Conservation (phyloP, 2,888 invertebrate species). For the Meta bourneti region DNA sequence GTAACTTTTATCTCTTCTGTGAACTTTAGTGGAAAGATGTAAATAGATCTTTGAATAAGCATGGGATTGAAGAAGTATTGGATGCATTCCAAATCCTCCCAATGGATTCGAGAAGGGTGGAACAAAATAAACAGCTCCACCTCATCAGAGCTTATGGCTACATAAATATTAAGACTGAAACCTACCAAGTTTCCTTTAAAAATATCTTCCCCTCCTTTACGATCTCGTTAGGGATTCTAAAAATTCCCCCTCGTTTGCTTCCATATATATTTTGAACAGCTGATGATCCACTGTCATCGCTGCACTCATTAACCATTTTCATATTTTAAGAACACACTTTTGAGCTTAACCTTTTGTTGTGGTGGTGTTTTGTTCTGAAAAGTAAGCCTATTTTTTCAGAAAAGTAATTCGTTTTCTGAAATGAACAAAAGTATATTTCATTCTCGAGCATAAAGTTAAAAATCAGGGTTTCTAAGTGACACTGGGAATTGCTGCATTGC, state of each 20-base stretch:
- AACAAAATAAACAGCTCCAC: conserved; percentile 36
- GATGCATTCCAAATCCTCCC: neutral
- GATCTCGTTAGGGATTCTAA: conserved; percentile 21
- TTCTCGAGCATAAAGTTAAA: no score
- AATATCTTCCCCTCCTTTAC: conserved; percentile 21
- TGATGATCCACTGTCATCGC: neutral
- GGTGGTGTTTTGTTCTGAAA: no score
- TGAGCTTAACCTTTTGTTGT: neutral
- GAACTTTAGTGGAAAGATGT: no score
- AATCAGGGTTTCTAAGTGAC: no score
- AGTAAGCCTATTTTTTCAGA: neutral
- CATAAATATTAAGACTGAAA: conserved; percentile 26
- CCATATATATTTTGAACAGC: neutral
- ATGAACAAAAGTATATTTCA: no score
- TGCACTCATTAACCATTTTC: neutral
- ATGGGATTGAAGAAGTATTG: neutral
- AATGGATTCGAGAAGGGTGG: neutral
- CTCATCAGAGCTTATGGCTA: neutral
- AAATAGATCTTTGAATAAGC: neutral
- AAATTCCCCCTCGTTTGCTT: conserved; percentile 7
- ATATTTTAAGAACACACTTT: neutral
- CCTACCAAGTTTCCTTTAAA: neutral
- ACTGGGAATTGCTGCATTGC: no score
- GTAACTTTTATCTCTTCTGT: neutral
- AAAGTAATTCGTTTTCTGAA: neutral